Evolutionary conservation across 2,888 invertebrate species (phyloP).

Genomic region (Toxonevra muliebris): DNA sequence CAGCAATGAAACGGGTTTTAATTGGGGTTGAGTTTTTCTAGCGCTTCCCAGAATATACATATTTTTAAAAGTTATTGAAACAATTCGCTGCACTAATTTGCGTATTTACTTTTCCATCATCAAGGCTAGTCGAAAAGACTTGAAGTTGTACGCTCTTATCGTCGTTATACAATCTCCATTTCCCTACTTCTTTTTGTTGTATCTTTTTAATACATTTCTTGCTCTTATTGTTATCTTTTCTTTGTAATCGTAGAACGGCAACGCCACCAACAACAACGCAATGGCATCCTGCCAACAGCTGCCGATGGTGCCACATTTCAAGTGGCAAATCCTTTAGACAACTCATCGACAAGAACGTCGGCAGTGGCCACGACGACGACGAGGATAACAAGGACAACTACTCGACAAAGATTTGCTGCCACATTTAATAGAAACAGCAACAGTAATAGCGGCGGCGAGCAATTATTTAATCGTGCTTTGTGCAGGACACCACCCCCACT

Average conservation of each 20-base stretch:
- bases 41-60: constrained; percentile 4
- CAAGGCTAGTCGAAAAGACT: too few species aligned
- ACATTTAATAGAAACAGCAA: constrained; percentile 25
- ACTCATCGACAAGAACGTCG: constrained; percentile 21
- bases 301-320: constrained; percentile 18
- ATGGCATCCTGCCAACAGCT: constrained; percentile 6
- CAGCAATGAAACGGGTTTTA: too few species aligned
- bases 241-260: constrained; percentile 28
- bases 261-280: constrained; percentile 10
- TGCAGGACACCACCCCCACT: constrained; percentile 50
- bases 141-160: too few species aligned
- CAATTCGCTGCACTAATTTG: constrained; percentile 33
- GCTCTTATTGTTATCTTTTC: constrained; percentile 29
- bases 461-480: constrained; percentile 41
- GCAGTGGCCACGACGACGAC: not conserved
- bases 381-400: constrained; percentile 4
- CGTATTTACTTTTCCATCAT: constrained; percentile 25
- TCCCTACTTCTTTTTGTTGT: constrained; percentile 24
- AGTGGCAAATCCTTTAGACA: constrained; percentile 30
- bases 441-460: constrained; percentile 33
- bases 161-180: constrained; percentile 2
- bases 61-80: constrained; percentile 18
- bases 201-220: constrained; percentile 30
- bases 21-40: constrained; percentile 7
- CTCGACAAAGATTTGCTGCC: constrained; percentile 23